Percentiles rank a stretch among this genome's conserved stretches.
Evolutionary conservation across 2,888 invertebrate species (phyloP).

Genomic region (Andricus curvator): DNA sequence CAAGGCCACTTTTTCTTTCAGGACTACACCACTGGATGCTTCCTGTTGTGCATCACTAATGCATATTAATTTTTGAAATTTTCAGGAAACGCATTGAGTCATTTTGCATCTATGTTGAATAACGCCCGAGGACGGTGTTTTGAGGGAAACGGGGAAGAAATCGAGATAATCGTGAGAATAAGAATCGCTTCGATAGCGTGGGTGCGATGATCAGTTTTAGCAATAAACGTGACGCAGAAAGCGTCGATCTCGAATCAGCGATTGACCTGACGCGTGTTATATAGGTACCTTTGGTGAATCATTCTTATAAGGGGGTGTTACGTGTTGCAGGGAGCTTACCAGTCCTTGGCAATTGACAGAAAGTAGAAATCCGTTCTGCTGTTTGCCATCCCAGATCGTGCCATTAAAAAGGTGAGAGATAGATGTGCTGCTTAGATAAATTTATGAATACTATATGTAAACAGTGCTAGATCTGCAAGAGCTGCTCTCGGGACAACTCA

Average conservation of each 20-base stretch:
- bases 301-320: conserved; percentile 38
- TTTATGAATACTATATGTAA: conserved; percentile 37
- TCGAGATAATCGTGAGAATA: conserved; percentile 35
- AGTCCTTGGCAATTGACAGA: conserved; percentile 41
- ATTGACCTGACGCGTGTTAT: conserved; percentile 33
- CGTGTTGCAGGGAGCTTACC: conserved; percentile 34
- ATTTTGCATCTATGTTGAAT: neutral
- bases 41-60: no score
- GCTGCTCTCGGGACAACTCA: neutral
- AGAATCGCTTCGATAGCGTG: conserved; percentile 35
- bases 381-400: conserved; percentile 36
- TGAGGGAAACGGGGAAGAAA: conserved; percentile 22
- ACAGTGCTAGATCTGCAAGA: conserved; percentile 19
- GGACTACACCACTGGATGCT: no score
- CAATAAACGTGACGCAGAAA: conserved; percentile 38
- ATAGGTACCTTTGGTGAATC: conserved; percentile 26
- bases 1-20: no score
- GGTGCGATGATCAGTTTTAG: conserved; percentile 35
- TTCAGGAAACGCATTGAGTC: neutral
- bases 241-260: conserved; percentile 22
- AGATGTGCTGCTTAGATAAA: conserved; percentile 39
- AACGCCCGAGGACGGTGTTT: neutral
- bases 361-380: conserved; percentile 39
- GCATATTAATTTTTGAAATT: neutral
- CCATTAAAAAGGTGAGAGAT: conserved; percentile 41